These are phyloP conservation scores for Tachysurus vachellii DNA, from an alignment of 2,113 vertebrate species.

Conservation along the genomic window DNA sequence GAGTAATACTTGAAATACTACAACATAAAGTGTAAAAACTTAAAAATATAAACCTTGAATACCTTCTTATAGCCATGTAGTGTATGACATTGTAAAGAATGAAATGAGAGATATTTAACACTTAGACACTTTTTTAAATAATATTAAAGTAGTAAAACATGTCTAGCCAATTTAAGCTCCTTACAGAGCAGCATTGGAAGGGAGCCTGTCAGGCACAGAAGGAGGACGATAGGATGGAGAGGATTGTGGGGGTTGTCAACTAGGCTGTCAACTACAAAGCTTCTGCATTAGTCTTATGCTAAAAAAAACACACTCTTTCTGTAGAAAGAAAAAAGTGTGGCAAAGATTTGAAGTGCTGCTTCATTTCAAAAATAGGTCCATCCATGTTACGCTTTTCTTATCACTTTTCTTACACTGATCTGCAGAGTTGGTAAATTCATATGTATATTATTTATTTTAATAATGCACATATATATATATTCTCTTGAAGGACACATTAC, in stretches of 20 bases:
- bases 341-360: neutral
- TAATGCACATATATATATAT: neutral
- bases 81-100: neutral
- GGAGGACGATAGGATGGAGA: neutral
- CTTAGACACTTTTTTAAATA: neutral
- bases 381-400: neutral
- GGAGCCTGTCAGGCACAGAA: neutral
- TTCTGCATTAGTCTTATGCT: conserved; percentile 29
- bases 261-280: conserved; percentile 10
- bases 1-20: neutral
- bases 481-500: neutral
- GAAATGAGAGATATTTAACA: neutral
- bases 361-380: neutral
- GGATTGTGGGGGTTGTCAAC: conserved; percentile 33
- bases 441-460: neutral
- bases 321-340: neutral
- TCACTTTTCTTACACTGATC: too few species aligned
- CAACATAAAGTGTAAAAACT: neutral
- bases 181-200: neutral
- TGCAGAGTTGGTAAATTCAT: neutral
- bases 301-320: conserved; percentile 15
- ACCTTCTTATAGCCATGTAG: neutral
- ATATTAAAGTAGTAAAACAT: neutral
- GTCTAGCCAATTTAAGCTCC: neutral
- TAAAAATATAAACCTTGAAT: neutral